A percentile compares a stretch with the other conserved stretches of the same genome.
Evolutionary conservation across 1,140 invertebrate species (phyloP).

Genomic region (Campoletis sonorensis): DNA sequence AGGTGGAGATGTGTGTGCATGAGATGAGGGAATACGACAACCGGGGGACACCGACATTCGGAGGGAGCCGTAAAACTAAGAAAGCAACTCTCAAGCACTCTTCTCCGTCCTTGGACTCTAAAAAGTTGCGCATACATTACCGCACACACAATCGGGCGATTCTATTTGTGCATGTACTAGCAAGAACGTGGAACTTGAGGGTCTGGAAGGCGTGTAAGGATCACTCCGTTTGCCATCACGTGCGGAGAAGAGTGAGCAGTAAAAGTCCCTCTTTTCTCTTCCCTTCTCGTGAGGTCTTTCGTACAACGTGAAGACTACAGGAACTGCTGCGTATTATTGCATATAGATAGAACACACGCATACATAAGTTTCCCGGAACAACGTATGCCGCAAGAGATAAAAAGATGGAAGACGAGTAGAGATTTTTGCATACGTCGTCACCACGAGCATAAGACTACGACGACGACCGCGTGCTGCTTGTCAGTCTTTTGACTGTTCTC

Average conservation of each 20-base stretch:
- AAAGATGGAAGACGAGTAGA: conserved; percentile 55
- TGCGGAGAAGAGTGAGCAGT: conserved; percentile 52
- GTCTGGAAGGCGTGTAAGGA: conserved; percentile 56
- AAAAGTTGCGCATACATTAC: conserved; percentile 65
- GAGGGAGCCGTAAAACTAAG: conserved; percentile 55
- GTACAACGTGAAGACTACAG: conserved; percentile 43
- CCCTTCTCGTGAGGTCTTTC: neutral
- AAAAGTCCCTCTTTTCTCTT: conserved; percentile 52
- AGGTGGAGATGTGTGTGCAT: neutral
- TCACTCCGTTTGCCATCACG: neutral
- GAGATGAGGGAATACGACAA: neutral
- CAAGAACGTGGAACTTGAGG: conserved; percentile 52
- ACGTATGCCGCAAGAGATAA: conserved; percentile 58
- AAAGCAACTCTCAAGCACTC: conserved; percentile 59
- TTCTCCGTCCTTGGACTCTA: conserved; percentile 54
- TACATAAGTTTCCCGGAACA: conserved; percentile 52
- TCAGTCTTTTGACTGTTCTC: conserved; percentile 28
- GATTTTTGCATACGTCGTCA: conserved; percentile 60
- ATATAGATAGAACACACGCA: neutral
- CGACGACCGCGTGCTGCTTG: conserved; percentile 38
- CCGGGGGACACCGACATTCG: neutral
- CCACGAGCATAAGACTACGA: conserved; percentile 21
- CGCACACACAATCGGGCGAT: conserved; percentile 44
- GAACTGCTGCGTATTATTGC: conserved; percentile 45
- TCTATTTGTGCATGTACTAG: conserved; percentile 14